Conservation (phyloP, 2,888 invertebrate genomes). For the Agriopis leucophaearia region DNA sequence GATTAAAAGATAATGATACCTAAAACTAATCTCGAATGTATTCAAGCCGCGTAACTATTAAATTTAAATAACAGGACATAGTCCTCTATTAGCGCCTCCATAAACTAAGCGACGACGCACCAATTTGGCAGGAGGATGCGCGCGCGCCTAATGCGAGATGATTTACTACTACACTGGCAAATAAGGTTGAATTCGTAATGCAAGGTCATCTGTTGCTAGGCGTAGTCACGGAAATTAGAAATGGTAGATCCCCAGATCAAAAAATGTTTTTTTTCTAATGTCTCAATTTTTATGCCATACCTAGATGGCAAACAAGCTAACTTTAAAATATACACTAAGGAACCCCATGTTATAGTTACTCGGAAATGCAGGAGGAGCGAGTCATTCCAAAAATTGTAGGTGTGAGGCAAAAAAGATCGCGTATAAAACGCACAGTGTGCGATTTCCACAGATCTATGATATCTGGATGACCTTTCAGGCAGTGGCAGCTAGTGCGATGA, state of each 20-base stretch:
- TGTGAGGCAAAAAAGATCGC: too few species aligned
- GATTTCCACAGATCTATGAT: too few species aligned
- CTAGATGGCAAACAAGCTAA: too few species aligned
- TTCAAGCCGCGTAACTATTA: conserved; percentile 37
- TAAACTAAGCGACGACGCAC: conserved; percentile 26
- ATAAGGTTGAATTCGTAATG: background rate
- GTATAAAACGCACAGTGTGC: too few species aligned
- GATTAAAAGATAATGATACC: background rate
- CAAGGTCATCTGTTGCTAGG: conserved; percentile 25
- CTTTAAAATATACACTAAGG: too few species aligned
- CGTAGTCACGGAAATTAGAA: background rate
- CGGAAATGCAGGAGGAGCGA: too few species aligned
- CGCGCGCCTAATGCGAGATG: conserved; percentile 44
- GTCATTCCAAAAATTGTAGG: too few species aligned
- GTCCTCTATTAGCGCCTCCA: conserved; percentile 33
- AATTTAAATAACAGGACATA: conserved; percentile 46
- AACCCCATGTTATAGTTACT: too few species aligned
- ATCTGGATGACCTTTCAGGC: too few species aligned
- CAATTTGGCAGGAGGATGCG: conserved; percentile 37
- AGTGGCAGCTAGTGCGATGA: too few species aligned
- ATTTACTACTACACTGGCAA: conserved; percentile 41
- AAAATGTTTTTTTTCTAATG: background rate
- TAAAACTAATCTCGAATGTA: conserved; percentile 28
- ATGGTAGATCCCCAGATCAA: background rate
- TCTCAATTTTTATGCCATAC: too few species aligned